These are phyloP conservation scores for Caenorhabditis auriculariae DNA, from an alignment of 2,888 invertebrate species.

Conservation along the genomic window DNA sequence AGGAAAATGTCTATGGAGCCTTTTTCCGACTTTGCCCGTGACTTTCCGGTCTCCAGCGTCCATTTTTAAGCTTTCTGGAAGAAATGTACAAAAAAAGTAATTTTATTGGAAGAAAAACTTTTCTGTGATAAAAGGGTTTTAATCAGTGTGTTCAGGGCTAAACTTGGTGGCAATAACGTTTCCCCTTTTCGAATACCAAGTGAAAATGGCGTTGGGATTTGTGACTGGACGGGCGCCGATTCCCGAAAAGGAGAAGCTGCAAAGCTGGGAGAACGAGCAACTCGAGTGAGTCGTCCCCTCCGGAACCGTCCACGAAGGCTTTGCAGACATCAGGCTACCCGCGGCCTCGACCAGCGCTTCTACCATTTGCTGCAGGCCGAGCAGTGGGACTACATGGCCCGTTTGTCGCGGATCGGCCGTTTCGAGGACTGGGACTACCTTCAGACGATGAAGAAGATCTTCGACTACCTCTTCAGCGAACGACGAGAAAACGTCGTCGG, in stretches of 20 bases:
- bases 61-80: too few species aligned
- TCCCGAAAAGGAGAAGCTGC: conserved; percentile 14
- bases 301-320: too few species aligned
- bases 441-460: conserved; percentile 31
- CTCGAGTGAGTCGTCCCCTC: conserved; percentile 15
- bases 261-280: conserved; percentile 25
- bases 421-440: conserved; percentile 26
- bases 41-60: too few species aligned
- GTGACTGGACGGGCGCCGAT: conserved; percentile 16
- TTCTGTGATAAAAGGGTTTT: too few species aligned
- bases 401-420: conserved; percentile 31
- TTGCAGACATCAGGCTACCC: conserved; percentile 22
- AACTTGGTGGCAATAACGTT: conserved; percentile 46
- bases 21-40: too few species aligned
- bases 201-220: conserved; percentile 32
- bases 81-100: too few species aligned
- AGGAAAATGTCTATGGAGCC: too few species aligned
- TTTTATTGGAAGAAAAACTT: too few species aligned
- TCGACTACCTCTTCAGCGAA: conserved; percentile 20
- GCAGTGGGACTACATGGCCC: conserved; percentile 47
- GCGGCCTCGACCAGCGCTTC: conserved; percentile 11
- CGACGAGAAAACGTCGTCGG: conserved; percentile 23
- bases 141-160: conserved; percentile 22
- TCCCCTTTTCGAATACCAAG: conserved; percentile 49
- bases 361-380: conserved; percentile 41